Evolutionary conservation across 2,888 invertebrate species (phyloP).

Genomic region (Drosophila mayaguana): DNA sequence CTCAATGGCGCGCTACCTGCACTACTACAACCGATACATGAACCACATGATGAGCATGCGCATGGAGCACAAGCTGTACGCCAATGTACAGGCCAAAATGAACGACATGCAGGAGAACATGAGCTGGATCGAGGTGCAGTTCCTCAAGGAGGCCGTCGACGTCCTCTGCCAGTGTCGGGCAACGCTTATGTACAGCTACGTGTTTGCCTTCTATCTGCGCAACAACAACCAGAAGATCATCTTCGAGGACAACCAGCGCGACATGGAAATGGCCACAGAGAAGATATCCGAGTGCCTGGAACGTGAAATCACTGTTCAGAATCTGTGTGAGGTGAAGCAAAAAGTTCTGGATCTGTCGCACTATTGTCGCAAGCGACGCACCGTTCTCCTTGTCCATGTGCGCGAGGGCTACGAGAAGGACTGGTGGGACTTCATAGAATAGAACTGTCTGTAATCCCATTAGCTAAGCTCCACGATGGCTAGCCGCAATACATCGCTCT

Average conservation of each 20-base stretch:
- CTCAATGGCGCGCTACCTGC: constrained; percentile 97
- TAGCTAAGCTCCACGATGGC: constrained; percentile 4
- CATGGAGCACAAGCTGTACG: constrained; percentile 98
- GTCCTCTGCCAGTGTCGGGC: constrained; percentile 98
- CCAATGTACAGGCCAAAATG: constrained; percentile 98
- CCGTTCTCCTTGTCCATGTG: constrained; percentile 97
- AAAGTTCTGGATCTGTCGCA: constrained; percentile 97
- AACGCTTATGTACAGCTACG: constrained; percentile 99
- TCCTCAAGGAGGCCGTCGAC: constrained; percentile 98
- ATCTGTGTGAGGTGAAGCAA: constrained; percentile 98
- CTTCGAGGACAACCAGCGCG: constrained; percentile 99
- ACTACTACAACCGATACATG: constrained; percentile 99
- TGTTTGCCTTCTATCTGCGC: constrained; percentile 98
- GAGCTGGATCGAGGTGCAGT: constrained; percentile 99
- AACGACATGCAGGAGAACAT: constrained; percentile 99
- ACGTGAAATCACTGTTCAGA: constrained; percentile 97
- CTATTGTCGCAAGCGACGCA: constrained; percentile 98
- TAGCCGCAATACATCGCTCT: constrained; percentile 10
- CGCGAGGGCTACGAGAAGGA: constrained; percentile 99
- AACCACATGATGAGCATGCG: constrained; percentile 99
- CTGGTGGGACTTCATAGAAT: constrained; percentile 97
- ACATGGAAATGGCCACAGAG: constrained; percentile 98
- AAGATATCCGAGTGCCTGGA: constrained; percentile 98
- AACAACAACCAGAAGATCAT: constrained; percentile 99
- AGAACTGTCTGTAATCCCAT: constrained; percentile 12